Base-by-base conservation (phyloP, 2,888 invertebrate genomes). In the Lydus trimaculatus region DNA sequence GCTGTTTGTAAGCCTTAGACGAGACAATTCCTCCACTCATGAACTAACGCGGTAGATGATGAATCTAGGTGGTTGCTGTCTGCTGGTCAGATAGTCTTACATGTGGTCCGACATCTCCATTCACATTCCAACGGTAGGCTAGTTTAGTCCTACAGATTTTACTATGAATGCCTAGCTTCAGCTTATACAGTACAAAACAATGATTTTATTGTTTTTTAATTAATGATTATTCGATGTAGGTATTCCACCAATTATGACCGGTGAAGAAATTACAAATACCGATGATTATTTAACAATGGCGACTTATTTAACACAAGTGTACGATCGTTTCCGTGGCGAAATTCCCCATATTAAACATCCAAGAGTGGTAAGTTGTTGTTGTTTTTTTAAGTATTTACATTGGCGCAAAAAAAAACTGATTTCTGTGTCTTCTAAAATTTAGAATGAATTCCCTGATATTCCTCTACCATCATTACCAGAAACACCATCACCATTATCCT, bases 261-360 rank as follows among this genome's bases (percentile, higher is more conserved):
- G 94, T 0, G 89, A 90, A 77, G 96, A 96, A 79, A 92, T 93
- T 84, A 89, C 90, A 6, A 88, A 90, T 62, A 91, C 89, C 77
- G 89, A 92, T 73, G 95, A 95, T 81, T 91, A 91, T 73, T 85
- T 91, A 60, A 90, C 91, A 52, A 90, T 95, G 86, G 90, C 96
- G 20, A 91, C 93, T 64, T 98, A 97, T 83, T 87, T 98, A 71
- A 91, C 94, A 61, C 94, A 96, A 84, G 92, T 98, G 72, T 97
- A 97, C 85, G 92, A 94, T 83, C 91, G 92, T 65, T 97, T 98
- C 87, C 92, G 95, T 78, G 95, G 96, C 59, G 96, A 97, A 85
- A 94, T 96, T 78, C 96, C 97, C 7, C 91, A 92, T 79, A 89
- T 92, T 68, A 92, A 91, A 81, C 91, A 92, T 84, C 90, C 91